Evolutionary conservation across 2,888 invertebrate species (phyloP).

Genomic region (Acholoe squamosa): DNA sequence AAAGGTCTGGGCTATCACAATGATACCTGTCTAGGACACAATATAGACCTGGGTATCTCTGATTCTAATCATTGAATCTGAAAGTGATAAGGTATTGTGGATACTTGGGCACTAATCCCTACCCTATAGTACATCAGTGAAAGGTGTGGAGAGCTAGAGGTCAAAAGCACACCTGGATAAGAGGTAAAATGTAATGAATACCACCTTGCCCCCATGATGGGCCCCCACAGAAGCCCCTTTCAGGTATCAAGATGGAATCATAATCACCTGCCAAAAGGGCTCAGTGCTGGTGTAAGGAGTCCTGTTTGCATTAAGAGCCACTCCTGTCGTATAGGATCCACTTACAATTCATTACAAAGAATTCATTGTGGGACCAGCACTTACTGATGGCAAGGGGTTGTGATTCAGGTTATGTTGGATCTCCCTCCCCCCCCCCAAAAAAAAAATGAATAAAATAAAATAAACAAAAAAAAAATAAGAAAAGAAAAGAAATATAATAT

Average conservation of each 20-base stretch:
- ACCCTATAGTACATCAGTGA: background rate
- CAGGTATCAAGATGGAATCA: background rate
- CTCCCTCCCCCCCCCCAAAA: too few species aligned
- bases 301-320: background rate
- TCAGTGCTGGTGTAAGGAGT: background rate
- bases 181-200: background rate
- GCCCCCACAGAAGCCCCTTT: background rate
- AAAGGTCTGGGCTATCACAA: background rate
- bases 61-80: background rate
- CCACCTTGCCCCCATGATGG: background rate
- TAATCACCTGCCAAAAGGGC: background rate
- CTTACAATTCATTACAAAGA: background rate
- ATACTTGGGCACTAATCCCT: background rate
- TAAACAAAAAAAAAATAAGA: too few species aligned
- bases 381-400: too few species aligned
- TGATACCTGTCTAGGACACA: background rate
- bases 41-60: background rate
- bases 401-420: too few species aligned
- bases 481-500: too few species aligned
- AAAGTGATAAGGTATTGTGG: slow-evolving; percentile 6
- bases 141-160: background rate
- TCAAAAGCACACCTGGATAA: background rate
- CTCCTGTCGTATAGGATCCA: background rate
- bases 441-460: too few species aligned
- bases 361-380: too few species aligned